These are phyloP conservation scores for Catotricha subobsoleta DNA, from an alignment of 2,888 invertebrate genomes.

Conservation along the genomic window DNA sequence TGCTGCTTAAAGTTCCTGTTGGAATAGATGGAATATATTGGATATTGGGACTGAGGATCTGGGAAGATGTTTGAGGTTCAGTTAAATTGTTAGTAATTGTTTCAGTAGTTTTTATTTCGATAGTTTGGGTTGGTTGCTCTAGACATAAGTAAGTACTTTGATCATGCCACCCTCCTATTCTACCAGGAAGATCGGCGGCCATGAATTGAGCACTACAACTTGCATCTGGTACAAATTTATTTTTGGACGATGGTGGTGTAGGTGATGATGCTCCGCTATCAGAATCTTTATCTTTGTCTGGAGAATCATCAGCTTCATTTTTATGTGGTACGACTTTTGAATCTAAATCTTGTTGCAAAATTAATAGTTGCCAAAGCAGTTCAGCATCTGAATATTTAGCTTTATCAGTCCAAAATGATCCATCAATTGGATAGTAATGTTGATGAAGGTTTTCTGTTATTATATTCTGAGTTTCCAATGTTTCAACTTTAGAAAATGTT, in stretches of 20 bases:
- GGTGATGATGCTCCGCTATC: constrained; percentile 29
- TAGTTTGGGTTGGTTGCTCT: constrained; percentile 29
- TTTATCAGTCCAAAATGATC: constrained; percentile 44
- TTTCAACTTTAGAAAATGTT: no score
- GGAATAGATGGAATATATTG: no score
- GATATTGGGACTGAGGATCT: neutral
- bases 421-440: constrained; percentile 24
- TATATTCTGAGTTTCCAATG: no score
- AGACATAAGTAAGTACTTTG: constrained; percentile 56
- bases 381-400: constrained; percentile 47
- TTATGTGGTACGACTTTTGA: constrained; percentile 18
- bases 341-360: constrained; percentile 13
- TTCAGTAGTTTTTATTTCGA: constrained; percentile 11
- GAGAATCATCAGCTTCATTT: constrained; percentile 18
- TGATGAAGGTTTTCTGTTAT: no score
- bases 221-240: constrained; percentile 13
- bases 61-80: neutral
- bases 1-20: constrained; percentile 4
- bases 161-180: constrained; percentile 65
- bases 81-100: constrained; percentile 9
- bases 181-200: constrained; percentile 58
- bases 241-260: constrained; percentile 12
- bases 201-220: constrained; percentile 41
- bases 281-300: constrained; percentile 35
- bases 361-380: constrained; percentile 37